These are phyloP conservation scores for Bombus waltoni DNA, from an alignment of 1,140 invertebrate species.

Conservation along the genomic window DNA sequence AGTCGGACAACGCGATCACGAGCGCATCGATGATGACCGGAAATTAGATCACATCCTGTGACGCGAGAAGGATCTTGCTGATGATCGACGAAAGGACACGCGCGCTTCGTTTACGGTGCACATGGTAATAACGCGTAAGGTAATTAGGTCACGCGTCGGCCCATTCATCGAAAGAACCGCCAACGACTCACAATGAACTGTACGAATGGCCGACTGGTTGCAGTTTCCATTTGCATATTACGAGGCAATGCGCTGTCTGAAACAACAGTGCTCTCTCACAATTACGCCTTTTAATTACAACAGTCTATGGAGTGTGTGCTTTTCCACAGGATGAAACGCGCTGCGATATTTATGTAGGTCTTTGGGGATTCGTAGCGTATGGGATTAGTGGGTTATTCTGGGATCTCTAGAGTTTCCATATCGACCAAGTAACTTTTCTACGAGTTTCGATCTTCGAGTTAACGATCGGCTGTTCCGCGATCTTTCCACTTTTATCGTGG, in stretches of 20 bases:
- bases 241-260: background rate
- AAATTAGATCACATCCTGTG: conserved; percentile 56
- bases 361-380: no score
- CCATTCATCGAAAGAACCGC: conserved; percentile 55
- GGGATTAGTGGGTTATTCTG: no score
- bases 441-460: no score
- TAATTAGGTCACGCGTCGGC: conserved; percentile 53
- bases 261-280: background rate
- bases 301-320: background rate
- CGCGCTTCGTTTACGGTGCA: background rate
- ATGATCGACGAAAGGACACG: conserved; percentile 24
- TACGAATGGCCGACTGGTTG: background rate
- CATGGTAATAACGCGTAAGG: background rate
- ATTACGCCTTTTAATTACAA: background rate
- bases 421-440: no score
- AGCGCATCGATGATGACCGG: conserved; percentile 48
- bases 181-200: background rate
- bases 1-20: conserved; percentile 1
- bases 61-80: conserved; percentile 19
- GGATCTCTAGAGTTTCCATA: no score
- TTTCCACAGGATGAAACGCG: no score
- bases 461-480: no score
- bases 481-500: no score
- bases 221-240: conserved; percentile 13
- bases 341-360: background rate